Percentiles rank a stretch among this genome's conserved stretches.
Evolutionary conservation across 2,113 vertebrate species (phyloP).

Genomic region (Bos javanicus): DNA sequence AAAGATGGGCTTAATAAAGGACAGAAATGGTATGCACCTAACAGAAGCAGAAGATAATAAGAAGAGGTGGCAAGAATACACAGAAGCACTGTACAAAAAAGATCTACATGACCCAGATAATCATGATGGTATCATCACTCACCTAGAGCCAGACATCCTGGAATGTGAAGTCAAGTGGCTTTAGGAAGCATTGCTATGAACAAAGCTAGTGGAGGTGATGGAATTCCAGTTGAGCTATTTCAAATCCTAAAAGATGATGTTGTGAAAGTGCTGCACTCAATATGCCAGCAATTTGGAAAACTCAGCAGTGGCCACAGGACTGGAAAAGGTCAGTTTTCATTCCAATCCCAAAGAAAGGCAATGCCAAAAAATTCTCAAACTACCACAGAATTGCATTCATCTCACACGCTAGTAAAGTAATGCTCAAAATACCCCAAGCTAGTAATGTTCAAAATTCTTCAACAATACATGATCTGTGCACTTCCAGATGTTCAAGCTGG

Average conservation of each 20-base stretch:
- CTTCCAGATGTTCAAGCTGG: neutral
- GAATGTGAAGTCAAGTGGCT: neutral
- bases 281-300: neutral
- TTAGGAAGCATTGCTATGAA: neutral
- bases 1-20: neutral
- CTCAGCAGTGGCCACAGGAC: neutral
- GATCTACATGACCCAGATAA: neutral
- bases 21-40: neutral
- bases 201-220: neutral
- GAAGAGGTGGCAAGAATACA: neutral
- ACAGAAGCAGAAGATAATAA: neutral
- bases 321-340: neutral
- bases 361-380: neutral
- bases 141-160: neutral
- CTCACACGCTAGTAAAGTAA: neutral
- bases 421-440: neutral
- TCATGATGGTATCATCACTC: neutral
- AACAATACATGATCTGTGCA: neutral
- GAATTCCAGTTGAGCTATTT: neutral
- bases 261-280: neutral
- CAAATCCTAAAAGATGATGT: neutral
- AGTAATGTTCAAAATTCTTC: neutral
- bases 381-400: neutral
- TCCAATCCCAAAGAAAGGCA: neutral
- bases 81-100: neutral